Percentiles rank a stretch among this genome's conserved stretches.
These are phyloP conservation scores for Rotaria macrura DNA, from an alignment of 2,888 invertebrate species.

Conservation along the genomic window DNA sequence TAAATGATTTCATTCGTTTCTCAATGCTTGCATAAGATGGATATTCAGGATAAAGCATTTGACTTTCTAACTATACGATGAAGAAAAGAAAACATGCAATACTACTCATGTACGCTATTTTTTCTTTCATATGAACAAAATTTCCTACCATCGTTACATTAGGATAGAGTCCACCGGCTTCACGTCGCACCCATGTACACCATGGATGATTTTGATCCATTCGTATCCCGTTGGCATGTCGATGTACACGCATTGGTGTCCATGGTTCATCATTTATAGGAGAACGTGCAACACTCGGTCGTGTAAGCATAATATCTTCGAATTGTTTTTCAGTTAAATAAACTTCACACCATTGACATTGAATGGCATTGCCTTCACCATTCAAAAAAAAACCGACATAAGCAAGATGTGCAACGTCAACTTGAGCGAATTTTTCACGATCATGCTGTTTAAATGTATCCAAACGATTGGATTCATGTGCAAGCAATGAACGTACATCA, in stretches of 20 bases:
- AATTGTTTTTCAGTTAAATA: neutral
- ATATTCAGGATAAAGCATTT: neutral
- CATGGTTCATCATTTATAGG: neutral
- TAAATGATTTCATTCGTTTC: neutral
- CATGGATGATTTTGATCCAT: conserved; percentile 1
- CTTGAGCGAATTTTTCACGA: neutral
- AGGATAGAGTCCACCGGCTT: neutral
- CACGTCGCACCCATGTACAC: conserved; percentile 14
- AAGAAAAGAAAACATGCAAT: neutral
- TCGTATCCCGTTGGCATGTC: neutral
- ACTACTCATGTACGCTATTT: neutral
- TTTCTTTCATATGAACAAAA: neutral
- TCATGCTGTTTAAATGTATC: conserved; percentile 9
- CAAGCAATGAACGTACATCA: neutral
- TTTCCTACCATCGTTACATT: neutral
- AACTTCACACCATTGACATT: neutral
- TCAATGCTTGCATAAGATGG: neutral
- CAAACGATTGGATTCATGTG: neutral
- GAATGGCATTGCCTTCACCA: neutral
- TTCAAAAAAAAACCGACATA: neutral
- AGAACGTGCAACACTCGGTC: neutral
- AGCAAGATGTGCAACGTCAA: neutral
- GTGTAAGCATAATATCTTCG: neutral
- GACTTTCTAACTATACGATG: neutral
- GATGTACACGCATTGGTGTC: conserved; percentile 16